Evolutionary conservation across 2,797 vertebrate species (phyloP).

Genomic region (Valencia hispanica): DNA sequence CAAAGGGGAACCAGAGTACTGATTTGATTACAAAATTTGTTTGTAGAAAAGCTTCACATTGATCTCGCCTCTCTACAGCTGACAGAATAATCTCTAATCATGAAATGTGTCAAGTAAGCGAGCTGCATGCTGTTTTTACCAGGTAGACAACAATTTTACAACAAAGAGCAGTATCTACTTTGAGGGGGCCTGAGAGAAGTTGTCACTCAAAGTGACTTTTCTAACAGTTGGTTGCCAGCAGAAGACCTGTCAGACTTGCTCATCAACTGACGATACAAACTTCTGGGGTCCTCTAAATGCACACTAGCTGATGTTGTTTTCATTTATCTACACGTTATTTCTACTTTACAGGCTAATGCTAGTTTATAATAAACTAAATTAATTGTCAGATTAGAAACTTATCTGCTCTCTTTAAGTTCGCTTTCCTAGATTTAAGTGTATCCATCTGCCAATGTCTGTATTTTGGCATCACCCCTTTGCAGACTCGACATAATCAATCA

Average conservation of each 20-base stretch:
- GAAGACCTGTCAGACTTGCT: background rate
- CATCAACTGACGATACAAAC: background rate
- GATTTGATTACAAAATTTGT: background rate
- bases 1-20: background rate
- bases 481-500: background rate
- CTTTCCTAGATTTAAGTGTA: background rate
- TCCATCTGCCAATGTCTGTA: background rate
- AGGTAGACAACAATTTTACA: constrained; percentile 8
- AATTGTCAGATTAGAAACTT: background rate
- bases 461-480: background rate
- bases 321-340: background rate
- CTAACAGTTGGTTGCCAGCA: background rate
- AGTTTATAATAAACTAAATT: background rate
- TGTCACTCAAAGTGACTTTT: background rate
- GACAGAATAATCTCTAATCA: background rate
- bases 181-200: background rate
- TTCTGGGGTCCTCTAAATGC: background rate
- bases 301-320: background rate
- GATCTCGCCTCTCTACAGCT: background rate
- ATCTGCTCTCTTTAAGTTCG: background rate
- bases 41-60: background rate
- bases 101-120: background rate
- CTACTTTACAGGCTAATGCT: background rate
- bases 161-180: background rate
- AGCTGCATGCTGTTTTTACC: background rate